Percentiles rank a stretch among this genome's conserved stretches.
Conservation (phyloP, 2,888 invertebrate species). For the Laothoe populi region DNA sequence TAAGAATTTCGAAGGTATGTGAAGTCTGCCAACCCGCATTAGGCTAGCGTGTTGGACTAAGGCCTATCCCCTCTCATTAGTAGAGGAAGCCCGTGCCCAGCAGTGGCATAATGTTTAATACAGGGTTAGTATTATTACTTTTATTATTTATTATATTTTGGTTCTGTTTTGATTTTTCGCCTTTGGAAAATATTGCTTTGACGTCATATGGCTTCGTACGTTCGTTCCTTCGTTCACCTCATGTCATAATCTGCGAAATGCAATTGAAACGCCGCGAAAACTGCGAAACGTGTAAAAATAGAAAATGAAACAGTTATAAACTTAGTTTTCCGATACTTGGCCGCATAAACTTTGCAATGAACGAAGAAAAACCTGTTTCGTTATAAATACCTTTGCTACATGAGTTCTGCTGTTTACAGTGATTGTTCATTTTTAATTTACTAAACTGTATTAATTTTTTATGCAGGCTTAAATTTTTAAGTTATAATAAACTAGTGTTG, state of each 20-base stretch:
- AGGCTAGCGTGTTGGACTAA: too few relatives aligned
- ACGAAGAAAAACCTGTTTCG: conserved; percentile 5
- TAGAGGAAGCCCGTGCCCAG: too few relatives aligned
- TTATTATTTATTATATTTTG: neutral
- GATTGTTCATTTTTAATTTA: too few relatives aligned
- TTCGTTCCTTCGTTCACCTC: neutral
- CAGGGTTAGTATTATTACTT: too few relatives aligned
- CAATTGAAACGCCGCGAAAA: conserved; percentile 16
- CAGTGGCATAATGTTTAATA: too few relatives aligned
- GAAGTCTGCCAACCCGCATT: too few relatives aligned
- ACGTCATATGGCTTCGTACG: conserved; percentile 1
- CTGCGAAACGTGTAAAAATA: conserved; percentile 18
- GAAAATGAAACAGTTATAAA: conserved; percentile 14
- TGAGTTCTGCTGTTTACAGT: too few relatives aligned
- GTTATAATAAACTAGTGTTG: too few relatives aligned
- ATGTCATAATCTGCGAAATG: conserved; percentile 19
- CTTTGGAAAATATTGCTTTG: conserved; percentile 4
- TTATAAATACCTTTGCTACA: conserved; percentile 14
- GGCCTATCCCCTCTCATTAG: too few relatives aligned
- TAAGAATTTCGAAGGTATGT: too few relatives aligned
- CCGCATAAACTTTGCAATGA: conserved; percentile 10
- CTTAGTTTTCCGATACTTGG: conserved; percentile 19
- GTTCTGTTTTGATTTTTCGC: neutral
- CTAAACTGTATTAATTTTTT: too few relatives aligned
- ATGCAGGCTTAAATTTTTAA: too few relatives aligned